Base-by-base conservation (phyloP, 2,797 vertebrate genomes). In the Amphiprion clarkii region DNA sequence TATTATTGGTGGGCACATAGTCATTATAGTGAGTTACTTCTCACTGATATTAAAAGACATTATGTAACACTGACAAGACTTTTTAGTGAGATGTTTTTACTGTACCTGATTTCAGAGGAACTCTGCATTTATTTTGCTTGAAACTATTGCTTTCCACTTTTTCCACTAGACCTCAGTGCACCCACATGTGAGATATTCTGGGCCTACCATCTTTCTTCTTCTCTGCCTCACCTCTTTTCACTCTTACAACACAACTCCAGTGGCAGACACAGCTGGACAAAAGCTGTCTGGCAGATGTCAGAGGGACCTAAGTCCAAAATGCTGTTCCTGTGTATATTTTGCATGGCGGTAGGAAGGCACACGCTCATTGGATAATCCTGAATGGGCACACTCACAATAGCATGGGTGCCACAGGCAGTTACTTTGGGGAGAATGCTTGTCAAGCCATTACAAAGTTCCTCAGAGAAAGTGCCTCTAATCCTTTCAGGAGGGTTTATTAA, bases 271-370 rank as follows among this genome's bases (percentile, higher is more conserved):
- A 93, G 91, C 88, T 91, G 86, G 82, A 85, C 89, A 86, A 93
- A 95, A 95, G 92, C 92, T 95, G 95, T 90, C 85, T 78, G 88
- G 87, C 94, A 96, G 95, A 95, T 94, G 94, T 93, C 66, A 86
- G 58, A 4, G 74, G 65, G 86, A 94, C 90, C 71, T 79, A 62
- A 82, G 81, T 91, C 88, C 85, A 95, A 87, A 90, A 74, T 71
- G 65, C 76, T 89, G 90, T 81, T 90, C 83, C 78, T 88, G 75
- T 93, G 90, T 92, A 85, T 93, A 92, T 93, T 94, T 92, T 92
- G 89, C 84, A 91, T 89, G 91, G 91, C 81, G 83, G 78, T 78
- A 80, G 75, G 82, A 85, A 83, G 75, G 76, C 82, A 79, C 81
- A 84, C 39, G 51, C 79, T 88, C 78, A 81, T 77, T 89, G 85